Conservation (phyloP, 2,113 vertebrate genomes). For the Suricata suricatta region DNA sequence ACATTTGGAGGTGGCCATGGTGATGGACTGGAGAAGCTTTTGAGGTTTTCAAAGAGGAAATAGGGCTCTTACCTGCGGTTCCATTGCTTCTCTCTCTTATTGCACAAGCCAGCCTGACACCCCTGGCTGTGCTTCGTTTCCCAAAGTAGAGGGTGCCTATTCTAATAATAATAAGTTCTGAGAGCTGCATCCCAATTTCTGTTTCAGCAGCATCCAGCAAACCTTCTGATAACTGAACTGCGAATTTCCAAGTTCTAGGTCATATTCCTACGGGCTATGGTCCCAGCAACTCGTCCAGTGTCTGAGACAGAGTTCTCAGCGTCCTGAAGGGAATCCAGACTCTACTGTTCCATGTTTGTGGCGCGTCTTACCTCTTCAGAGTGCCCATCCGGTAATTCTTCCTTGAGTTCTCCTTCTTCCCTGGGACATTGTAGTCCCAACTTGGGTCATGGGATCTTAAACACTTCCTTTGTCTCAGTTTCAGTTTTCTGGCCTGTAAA, state of each 20-base stretch:
- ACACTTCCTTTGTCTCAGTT: not conserved
- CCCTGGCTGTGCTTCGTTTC: not conserved
- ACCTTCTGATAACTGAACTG: not conserved
- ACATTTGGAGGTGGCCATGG: not conserved
- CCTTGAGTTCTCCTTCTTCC: not conserved
- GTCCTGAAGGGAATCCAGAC: not conserved
- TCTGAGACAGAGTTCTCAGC: not conserved
- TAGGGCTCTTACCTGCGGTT: not conserved
- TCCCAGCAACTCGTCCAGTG: not conserved
- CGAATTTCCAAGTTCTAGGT: not conserved
- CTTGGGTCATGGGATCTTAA: not conserved
- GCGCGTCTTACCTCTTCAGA: not conserved
- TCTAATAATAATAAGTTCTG: not conserved
- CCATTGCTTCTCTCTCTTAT: not conserved
- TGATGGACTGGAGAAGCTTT: not conserved
- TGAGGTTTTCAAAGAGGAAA: constrained; percentile 46
- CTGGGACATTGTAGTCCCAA: not conserved
- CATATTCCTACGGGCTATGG: too few relatives aligned
- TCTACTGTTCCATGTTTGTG: not conserved
- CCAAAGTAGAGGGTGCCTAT: not conserved
- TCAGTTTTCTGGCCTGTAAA: constrained; percentile 4
- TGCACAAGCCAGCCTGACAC: not conserved
- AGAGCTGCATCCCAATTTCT: not conserved
- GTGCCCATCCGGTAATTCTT: not conserved
- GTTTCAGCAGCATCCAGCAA: not conserved